These are phyloP conservation scores for Achlya flavicornis DNA, from an alignment of 2,888 invertebrate species.

Conservation along the genomic window DNA sequence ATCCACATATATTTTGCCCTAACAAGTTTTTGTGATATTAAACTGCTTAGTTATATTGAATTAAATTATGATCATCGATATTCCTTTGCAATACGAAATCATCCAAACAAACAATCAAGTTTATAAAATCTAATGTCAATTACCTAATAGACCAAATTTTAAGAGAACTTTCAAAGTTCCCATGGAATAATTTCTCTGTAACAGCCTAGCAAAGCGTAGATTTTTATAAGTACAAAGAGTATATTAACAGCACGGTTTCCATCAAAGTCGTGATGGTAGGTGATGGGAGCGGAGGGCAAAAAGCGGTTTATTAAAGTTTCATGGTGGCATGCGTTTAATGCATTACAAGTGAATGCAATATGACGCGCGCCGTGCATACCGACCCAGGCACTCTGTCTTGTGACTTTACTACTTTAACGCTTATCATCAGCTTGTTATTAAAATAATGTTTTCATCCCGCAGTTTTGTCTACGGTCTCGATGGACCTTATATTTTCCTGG, in stretches of 20 bases:
- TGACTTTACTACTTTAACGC: background rate
- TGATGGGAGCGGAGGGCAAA: conserved; percentile 31
- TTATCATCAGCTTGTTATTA: background rate
- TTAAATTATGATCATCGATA: no score
- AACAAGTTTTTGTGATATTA: background rate
- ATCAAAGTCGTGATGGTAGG: conserved; percentile 28
- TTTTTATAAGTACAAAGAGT: background rate
- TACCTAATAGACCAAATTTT: no score
- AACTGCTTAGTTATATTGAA: background rate
- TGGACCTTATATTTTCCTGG: no score
- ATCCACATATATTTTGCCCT: background rate
- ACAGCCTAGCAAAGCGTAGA: no score
- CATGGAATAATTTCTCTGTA: background rate
- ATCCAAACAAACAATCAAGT: no score
- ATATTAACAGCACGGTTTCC: background rate
- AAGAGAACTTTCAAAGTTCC: no score
- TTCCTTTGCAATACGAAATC: no score
- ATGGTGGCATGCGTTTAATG: conserved; percentile 53
- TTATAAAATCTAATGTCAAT: no score
- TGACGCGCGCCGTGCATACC: conserved; percentile 44
- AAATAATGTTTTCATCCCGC: no score
- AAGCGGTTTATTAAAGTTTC: conserved; percentile 55
- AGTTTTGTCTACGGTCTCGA: no score
- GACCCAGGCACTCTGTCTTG: conserved; percentile 1
- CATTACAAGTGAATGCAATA: conserved; percentile 60